These are phyloP conservation scores for Ophioninae sp. DNA, from an alignment of 2,888 invertebrate species.

Conservation along the genomic window DNA sequence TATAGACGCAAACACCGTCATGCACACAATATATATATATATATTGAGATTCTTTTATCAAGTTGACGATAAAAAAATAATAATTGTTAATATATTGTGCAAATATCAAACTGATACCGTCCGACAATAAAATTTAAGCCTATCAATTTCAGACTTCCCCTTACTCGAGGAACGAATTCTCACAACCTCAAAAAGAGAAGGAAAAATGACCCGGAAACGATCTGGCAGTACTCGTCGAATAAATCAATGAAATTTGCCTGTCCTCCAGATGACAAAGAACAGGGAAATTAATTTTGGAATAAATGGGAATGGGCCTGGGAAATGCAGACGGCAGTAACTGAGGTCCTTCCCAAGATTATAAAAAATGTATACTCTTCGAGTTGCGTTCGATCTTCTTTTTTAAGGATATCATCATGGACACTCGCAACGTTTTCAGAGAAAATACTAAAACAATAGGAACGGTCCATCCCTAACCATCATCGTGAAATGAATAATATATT, in stretches of 20 bases:
- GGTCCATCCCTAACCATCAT: background rate
- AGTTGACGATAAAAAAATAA: slow-evolving; percentile 73
- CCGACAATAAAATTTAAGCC: slow-evolving; percentile 78
- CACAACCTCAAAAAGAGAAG: background rate
- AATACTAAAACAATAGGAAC: background rate
- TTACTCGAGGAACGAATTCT: slow-evolving; percentile 17
- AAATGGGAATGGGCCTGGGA: no score
- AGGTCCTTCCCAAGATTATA: no score
- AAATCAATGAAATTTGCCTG: background rate
- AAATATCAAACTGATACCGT: slow-evolving; percentile 80
- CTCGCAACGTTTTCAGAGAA: background rate
- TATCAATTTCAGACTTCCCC: slow-evolving; percentile 65
- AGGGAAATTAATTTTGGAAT: background rate
- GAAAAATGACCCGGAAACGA: background rate
- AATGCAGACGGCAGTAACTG: no score
- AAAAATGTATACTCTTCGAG: background rate
- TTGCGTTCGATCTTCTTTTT: background rate
- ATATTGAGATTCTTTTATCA: slow-evolving; percentile 75
- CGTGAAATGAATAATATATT: background rate
- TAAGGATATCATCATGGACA: background rate
- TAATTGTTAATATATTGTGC: slow-evolving; percentile 80
- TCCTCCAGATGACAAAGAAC: background rate
- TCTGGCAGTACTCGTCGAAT: background rate
- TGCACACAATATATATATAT: slow-evolving; percentile 73
- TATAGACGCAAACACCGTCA: slow-evolving; percentile 66